Percentiles rank a stretch among this genome's conserved stretches.
Conservation (phyloP, 2,113 vertebrate species). For the Chaetorhynchus papuensis region DNA sequence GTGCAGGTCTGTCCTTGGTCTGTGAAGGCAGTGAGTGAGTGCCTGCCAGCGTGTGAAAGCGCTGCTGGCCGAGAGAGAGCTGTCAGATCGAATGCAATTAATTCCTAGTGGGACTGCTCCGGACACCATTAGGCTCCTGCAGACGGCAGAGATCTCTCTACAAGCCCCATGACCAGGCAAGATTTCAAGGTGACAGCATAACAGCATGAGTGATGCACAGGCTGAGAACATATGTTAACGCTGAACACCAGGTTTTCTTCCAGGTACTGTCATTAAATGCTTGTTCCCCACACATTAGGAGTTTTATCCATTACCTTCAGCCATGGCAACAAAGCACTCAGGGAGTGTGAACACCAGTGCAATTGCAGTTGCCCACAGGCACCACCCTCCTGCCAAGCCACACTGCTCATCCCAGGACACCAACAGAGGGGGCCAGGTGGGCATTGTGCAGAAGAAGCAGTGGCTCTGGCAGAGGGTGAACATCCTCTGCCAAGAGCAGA, state of each 20-base stretch:
- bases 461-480: background rate
- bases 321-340: background rate
- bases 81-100: background rate
- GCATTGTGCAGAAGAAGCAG: background rate
- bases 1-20: background rate
- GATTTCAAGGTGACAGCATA: background rate
- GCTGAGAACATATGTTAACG: background rate
- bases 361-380: background rate
- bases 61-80: background rate
- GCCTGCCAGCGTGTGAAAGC: background rate
- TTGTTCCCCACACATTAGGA: background rate
- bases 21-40: background rate
- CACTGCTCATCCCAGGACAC: background rate
- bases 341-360: background rate
- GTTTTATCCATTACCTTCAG: background rate
- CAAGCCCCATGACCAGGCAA: background rate
- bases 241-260: background rate
- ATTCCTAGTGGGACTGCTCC: background rate
- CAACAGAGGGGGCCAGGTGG: background rate
- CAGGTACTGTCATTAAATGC: background rate
- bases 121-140: background rate
- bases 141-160: background rate
- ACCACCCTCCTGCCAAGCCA: background rate
- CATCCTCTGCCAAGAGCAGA: background rate
- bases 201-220: background rate